phyloP scores from a whole-genome alignment of 2,113 vertebrate genomes.

The Rhinichthys klamathensis region DNA sequence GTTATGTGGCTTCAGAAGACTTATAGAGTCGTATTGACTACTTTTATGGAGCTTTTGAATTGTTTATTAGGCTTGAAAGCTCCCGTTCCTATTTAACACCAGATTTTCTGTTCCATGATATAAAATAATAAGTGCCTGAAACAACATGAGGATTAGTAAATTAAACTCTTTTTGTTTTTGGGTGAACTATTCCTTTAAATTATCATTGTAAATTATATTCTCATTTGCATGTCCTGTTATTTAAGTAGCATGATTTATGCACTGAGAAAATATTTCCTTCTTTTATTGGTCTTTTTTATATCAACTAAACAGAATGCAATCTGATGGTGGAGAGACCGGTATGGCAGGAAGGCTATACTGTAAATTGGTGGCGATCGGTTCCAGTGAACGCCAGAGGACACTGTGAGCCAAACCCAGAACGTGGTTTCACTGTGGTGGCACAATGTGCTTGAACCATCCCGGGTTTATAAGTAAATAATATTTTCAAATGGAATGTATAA shows the following conservation, averaged over 20 bases:
- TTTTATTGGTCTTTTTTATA: constrained; percentile 4
- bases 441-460: constrained; percentile 23
- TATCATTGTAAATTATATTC: neutral
- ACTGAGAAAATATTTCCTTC: neutral
- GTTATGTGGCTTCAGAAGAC: neutral
- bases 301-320: constrained; percentile 33
- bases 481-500: constrained; percentile 27
- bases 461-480: constrained; percentile 15
- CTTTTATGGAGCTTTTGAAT: neutral
- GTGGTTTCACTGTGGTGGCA: constrained; percentile 7
- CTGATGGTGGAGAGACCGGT: constrained; percentile 4
- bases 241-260: neutral
- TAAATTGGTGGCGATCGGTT: constrained; percentile 1
- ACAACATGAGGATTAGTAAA: neutral
- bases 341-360: neutral
- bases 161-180: neutral
- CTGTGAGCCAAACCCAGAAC: constrained; percentile 6
- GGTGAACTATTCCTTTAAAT: constrained; percentile 13
- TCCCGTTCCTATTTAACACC: neutral
- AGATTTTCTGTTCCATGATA: neutral
- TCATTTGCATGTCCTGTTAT: neutral
- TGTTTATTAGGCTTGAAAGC: neutral
- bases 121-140: neutral
- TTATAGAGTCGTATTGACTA: neutral
- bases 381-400: constrained; percentile 14